phyloP scores from a whole-genome alignment of 2,888 invertebrate species.

The Dichetophora obliterata region DNA sequence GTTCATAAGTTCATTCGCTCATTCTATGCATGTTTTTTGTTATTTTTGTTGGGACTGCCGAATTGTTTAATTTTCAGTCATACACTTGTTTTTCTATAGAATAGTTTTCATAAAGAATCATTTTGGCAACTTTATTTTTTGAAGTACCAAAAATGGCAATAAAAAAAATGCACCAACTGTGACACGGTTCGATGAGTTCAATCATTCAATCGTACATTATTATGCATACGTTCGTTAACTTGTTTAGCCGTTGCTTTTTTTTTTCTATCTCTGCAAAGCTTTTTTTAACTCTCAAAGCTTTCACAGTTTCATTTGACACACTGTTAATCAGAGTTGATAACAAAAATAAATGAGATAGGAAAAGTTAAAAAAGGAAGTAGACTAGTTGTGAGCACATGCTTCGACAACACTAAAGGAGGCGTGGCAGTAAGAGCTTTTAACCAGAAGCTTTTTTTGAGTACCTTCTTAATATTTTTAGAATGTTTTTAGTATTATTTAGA shows the following conservation, averaged over 20 bases:
- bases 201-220: background rate
- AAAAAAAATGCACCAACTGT: background rate
- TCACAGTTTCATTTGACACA: too few species aligned
- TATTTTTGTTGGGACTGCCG: background rate
- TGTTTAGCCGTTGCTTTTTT: background rate
- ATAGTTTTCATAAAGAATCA: background rate
- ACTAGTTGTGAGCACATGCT: too few species aligned
- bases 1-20: constrained; percentile 23
- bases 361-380: too few species aligned
- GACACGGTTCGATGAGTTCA: background rate
- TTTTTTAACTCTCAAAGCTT: too few species aligned
- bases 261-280: too few species aligned
- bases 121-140: background rate
- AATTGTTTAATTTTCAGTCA: background rate
- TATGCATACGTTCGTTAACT: background rate
- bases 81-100: background rate
- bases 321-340: too few species aligned
- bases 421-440: too few species aligned
- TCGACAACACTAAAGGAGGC: too few species aligned
- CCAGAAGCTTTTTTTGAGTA: too few species aligned
- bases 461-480: too few species aligned
- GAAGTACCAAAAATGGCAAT: background rate
- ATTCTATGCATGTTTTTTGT: background rate
- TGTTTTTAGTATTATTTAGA: too few species aligned
- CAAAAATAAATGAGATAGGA: too few species aligned